Base-by-base conservation (phyloP, 1,140 invertebrate species). In the Pogonomyrmex barbatus region DNA sequence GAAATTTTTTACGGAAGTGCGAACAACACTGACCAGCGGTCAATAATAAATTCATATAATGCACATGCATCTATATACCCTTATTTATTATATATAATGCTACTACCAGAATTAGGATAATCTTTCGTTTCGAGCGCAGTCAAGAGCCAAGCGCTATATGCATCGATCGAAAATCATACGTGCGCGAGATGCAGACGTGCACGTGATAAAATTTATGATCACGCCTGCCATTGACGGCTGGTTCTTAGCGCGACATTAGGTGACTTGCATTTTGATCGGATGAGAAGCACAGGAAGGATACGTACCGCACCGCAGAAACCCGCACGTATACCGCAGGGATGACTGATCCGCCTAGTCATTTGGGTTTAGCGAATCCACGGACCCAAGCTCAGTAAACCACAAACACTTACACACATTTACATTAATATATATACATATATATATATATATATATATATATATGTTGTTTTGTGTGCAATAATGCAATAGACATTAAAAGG, bases 201-300 rank as follows among this genome's bases (percentile, higher is more conserved):
- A 63, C 39, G 47, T 81, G 6, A 47, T 82, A 82, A 82, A 81
- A 82, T 82, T 82, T 58, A 73, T 58, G 52, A 58, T 54, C 50
- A 12, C n/a, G 39, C 70, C 52, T 82, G 30, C 67, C 14, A 58
- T 56, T 58, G 39, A 58, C 36, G 63, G 39, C 39, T 3, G 30
- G 17, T 82, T 82, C n/a, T 73, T 50, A 83, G n/a, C 8, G 12
- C n/a, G 47, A 68, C 14, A 68, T 83, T 47, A 73, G 42, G n/a
- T 47, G 67, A 83, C 79, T 73, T 75, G 68, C 68, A 60, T 17
- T 73, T 58, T 73, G 67, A 82, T 45, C 4, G 36, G 24, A 60
- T 45, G 39, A 33, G 24, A 79, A n/a, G 17, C 39, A n/a, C 52
- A 9, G n/a, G 62, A 39, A 36, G 58, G 60, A 10, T 63, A n/a